Evolutionary conservation across 2,888 invertebrate genomes (phyloP), one percentile per base, ranked within the genome.

Genomic region (Dastarcus helophoroides): DNA sequence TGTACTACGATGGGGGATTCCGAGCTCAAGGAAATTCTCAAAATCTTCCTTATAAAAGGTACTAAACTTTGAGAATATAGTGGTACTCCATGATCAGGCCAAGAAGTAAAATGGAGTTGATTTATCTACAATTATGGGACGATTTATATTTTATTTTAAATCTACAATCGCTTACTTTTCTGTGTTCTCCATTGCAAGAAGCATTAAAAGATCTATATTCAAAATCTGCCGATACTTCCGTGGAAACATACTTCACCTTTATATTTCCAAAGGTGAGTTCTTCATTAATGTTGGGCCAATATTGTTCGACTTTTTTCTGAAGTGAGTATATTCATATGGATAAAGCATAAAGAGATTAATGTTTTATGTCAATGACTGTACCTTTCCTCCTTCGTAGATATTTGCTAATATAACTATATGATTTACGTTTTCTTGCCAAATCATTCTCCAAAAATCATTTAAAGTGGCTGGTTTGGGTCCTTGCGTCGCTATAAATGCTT

Each of bases 51-150:
- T 4, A 53, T 35, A 35, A 59, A 62, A 2, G 57, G 46, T 1
- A 62, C 58, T 14, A 67, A 50, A 3, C 60, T 46, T 6, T 49
- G 47, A 2, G 50, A 38, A 38, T 53, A 51, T 3, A 51, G 24
- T 8, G 69, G 69, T 3, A 68, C 60, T 2, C 63, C 65, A 35
- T 67, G 64, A 40, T 68, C 68, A 0, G 69, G 68, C 69, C 69
- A 69, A 2, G 62, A 57, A 2, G 61, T 63, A 38, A 63, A 69
- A 37, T 69, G 68, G 9, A 67, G 44, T 31, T 69, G 68, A 23
- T 54, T 47, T 2, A 68, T 42, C 65, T 67, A 26, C 15, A 37
- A 42, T 11, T 14, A n/a, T n/a, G n/a, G n/a, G n/a, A n/a, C n/a
- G n/a, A n/a, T n/a, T n/a, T n/a, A n/a, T n/a, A n/a, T n/a, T 11